Base-by-base conservation (phyloP, 2,888 invertebrate species). In the Adelognathus sp. region DNA sequence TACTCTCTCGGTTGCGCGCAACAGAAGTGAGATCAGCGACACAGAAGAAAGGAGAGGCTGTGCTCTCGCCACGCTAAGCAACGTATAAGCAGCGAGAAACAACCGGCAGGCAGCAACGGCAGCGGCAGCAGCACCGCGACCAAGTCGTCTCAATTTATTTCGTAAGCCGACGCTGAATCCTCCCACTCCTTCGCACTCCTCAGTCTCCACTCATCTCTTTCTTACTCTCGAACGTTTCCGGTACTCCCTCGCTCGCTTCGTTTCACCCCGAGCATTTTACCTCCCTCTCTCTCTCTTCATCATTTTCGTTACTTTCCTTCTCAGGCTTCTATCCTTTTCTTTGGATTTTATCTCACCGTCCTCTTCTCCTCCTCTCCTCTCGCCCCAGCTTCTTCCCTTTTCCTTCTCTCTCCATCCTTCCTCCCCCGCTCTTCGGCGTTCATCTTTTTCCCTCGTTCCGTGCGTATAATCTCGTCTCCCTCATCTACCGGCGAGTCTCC, bases 111-210 rank as follows among this genome's bases (percentile, higher is more conserved):
- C 33, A 73, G 69, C 72, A 63, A 67, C 39, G 41, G 71, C 64
- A 66, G n/a, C 52, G 16, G 41, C 60, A 60, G 61, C 80, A 5
- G 66, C 66, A 66, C 29, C 66, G 66, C 67, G 67, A 77, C 82
- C 74, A 75, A 83, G 81, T 83, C 83, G 82, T 83, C 83, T 83
- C 84, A 81, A 85, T 85, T 83, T 83, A 83, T 85, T 82, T 82
- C 81, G 83, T 81, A 82, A 82, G 81, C 71, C 80, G 82, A 83
- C 80, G 80, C 81, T 76, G 80, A 81, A 79, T 54, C 72, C 71
- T 76, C 72, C 76, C 72, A 63, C 77, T 77, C 21, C 52, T 41
- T 39, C 76, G 33, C 46, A 5, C 44, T 27, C 24, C 61, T 52
- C 50, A n/a, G n/a, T n/a, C 41, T 24, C 41, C 29, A 6, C 61